phyloP scores from a whole-genome alignment of 2,797 vertebrate genomes.

The Danio choprae region DNA sequence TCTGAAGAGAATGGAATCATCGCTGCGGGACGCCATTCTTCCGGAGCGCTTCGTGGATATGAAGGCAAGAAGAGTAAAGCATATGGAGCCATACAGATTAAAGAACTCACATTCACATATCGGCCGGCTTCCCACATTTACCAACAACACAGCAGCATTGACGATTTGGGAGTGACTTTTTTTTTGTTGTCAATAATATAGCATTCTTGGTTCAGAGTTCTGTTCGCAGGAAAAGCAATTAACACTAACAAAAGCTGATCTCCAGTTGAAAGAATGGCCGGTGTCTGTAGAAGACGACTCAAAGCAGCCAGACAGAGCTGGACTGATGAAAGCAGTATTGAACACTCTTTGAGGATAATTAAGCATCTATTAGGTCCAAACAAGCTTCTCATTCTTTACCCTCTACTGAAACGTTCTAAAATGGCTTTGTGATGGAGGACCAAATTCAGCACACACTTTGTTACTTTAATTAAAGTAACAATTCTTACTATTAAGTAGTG shows the following conservation, averaged over 20 bases:
- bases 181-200: constrained; percentile 36
- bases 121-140: constrained; percentile 29
- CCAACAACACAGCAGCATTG: constrained; percentile 34
- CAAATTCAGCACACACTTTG: no score
- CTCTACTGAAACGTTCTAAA: no score
- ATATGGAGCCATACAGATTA: neutral
- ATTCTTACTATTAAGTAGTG: no score
- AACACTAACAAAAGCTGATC: constrained; percentile 35
- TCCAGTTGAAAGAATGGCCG: constrained; percentile 13
- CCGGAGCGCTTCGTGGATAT: constrained; percentile 23
- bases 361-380: constrained; percentile 37
- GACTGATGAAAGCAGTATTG: constrained; percentile 40
- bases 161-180: constrained; percentile 39
- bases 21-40: constrained; percentile 43
- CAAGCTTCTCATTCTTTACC: neutral
- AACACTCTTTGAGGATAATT: constrained; percentile 35
- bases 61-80: constrained; percentile 25
- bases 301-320: constrained; percentile 25
- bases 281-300: constrained; percentile 19
- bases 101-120: constrained; percentile 23
- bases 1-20: constrained; percentile 47
- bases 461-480: no score
- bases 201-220: constrained; percentile 31
- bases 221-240: constrained; percentile 35
- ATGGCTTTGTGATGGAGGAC: no score